A percentile compares a stretch with the other conserved stretches of the same genome.
These are phyloP conservation scores for Tychaedon coryphoeus DNA, from an alignment of 2,113 vertebrate genomes.

Conservation along the genomic window DNA sequence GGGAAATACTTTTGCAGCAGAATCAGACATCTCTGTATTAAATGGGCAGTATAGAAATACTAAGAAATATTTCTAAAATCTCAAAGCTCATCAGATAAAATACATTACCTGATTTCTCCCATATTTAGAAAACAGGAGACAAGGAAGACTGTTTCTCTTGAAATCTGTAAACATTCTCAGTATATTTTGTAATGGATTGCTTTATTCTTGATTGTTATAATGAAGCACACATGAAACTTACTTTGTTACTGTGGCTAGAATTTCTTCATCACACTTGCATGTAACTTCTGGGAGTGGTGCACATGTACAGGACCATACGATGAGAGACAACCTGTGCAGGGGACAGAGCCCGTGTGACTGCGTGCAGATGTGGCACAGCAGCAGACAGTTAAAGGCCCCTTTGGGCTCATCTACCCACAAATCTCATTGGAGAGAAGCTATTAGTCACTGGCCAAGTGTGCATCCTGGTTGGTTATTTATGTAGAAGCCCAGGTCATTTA, in stretches of 20 bases:
- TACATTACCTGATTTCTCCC: neutral
- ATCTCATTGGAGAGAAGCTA: neutral
- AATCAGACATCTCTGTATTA: neutral
- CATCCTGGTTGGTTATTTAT: neutral
- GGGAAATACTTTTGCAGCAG: neutral
- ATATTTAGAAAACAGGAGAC: neutral
- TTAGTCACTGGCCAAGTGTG: neutral
- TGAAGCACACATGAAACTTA: neutral
- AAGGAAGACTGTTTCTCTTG: neutral
- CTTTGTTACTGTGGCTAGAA: neutral
- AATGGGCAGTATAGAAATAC: neutral
- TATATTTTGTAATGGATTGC: neutral
- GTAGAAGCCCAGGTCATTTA: neutral
- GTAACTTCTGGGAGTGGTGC: slow-evolving; percentile 1
- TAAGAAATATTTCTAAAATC: neutral
- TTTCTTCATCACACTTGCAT: neutral
- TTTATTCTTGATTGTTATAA: neutral
- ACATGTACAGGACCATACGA: neutral
- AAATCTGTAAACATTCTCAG: neutral
- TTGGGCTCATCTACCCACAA: neutral
- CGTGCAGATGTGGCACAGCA: neutral
- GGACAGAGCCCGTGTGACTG: neutral
- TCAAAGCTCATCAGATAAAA: neutral
- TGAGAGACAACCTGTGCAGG: neutral
- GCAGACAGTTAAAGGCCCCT: neutral